Conservation (phyloP, 2,888 invertebrate species). For the Hoplodrina ambigua region DNA sequence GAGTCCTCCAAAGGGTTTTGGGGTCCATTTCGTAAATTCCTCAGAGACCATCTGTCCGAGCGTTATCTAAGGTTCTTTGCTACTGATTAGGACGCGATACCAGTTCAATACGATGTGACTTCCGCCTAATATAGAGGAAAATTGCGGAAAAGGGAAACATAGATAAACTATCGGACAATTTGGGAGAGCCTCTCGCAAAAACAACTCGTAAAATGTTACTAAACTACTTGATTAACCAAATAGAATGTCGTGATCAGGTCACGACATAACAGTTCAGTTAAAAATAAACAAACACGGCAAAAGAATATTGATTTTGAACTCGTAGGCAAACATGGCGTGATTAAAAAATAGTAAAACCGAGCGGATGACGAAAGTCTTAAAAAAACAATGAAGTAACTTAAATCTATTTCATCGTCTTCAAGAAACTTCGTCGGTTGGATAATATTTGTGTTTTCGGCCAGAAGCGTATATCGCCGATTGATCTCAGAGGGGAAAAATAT, state of each 20-base stretch:
- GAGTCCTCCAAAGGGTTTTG: conserved; percentile 70
- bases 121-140: neutral
- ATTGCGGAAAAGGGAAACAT: conserved; percentile 29
- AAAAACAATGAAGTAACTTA: conserved; percentile 36
- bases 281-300: conserved; percentile 46
- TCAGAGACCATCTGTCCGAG: conserved; percentile 60
- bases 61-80: conserved; percentile 66
- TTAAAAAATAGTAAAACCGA: conserved; percentile 17
- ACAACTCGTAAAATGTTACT: conserved; percentile 17
- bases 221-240: conserved; percentile 23
- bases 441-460: conserved; percentile 76
- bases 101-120: conserved; percentile 23
- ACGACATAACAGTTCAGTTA: conserved; percentile 29
- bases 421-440: conserved; percentile 33
- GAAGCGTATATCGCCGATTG: conserved; percentile 65
- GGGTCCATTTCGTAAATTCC: conserved; percentile 72
- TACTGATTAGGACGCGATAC: conserved; percentile 33
- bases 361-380: neutral
- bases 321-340: conserved; percentile 28
- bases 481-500: conserved; percentile 71
- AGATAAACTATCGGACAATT: conserved; percentile 9
- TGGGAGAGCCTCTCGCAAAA: neutral
- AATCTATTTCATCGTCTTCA: conserved; percentile 29
- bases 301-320: conserved; percentile 40
- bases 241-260: conserved; percentile 12